These are phyloP conservation scores for Crotalus horridus DNA, from an alignment of 2,113 vertebrate species.

Conservation along the genomic window DNA sequence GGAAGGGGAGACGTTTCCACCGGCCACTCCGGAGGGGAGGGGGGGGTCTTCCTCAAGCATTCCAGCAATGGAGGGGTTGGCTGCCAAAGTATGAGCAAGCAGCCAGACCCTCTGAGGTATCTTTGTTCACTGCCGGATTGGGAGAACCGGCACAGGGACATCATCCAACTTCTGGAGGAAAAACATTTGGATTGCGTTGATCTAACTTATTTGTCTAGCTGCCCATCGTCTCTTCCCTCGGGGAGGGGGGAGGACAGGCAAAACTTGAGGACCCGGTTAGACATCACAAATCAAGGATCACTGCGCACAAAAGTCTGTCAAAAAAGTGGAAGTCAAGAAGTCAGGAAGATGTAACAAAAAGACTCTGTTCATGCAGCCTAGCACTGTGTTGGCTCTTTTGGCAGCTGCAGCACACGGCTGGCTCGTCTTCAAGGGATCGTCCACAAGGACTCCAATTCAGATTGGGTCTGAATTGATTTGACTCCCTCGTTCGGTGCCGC, in stretches of 20 bases:
- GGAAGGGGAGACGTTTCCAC: background rate
- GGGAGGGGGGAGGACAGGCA: background rate
- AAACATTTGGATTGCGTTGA: conserved; percentile 4
- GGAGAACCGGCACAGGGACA: background rate
- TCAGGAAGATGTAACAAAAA: background rate
- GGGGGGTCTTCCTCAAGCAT: background rate
- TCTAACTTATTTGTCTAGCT: rapidly evolving
- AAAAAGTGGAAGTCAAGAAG: background rate
- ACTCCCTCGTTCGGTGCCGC: too few species aligned
- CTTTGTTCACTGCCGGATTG: background rate
- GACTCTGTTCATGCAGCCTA: too few species aligned
- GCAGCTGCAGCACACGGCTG: too few species aligned
- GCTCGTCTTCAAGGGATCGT: too few species aligned
- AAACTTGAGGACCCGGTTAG: background rate
- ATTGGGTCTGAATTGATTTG: too few species aligned
- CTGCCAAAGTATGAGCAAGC: background rate
- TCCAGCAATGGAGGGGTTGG: background rate
- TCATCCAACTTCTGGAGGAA: background rate
- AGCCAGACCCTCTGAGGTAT: background rate
- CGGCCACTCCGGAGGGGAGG: background rate
- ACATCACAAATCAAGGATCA: background rate
- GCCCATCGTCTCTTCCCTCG: background rate
- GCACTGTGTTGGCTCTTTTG: too few species aligned
- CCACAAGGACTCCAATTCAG: too few species aligned
- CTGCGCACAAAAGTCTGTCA: too few species aligned